These are phyloP conservation scores for Hydrophis major DNA, from an alignment of 2,797 vertebrate species.

Conservation along the genomic window DNA sequence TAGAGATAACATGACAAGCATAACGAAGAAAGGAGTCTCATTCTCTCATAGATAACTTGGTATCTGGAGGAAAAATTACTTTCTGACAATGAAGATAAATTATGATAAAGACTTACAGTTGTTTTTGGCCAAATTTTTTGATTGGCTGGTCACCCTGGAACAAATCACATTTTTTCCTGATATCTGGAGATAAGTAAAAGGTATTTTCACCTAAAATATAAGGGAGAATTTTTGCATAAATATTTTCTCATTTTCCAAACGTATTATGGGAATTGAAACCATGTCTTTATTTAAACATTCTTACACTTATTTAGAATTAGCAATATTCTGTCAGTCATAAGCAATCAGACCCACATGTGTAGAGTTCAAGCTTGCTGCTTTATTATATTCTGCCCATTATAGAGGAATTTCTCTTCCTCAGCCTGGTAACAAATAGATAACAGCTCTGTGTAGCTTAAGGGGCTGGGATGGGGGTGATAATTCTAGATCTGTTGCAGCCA, in stretches of 20 bases:
- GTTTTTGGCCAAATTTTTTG: slow-evolving; percentile 68
- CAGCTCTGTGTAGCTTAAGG: background rate
- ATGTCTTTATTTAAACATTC: background rate
- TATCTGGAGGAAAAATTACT: background rate
- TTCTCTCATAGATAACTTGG: background rate
- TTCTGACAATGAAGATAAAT: background rate
- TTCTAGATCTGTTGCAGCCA: background rate
- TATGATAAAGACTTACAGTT: slow-evolving; percentile 73
- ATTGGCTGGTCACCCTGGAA: slow-evolving; percentile 84
- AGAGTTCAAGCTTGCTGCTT: background rate
- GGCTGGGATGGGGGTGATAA: background rate
- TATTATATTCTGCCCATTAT: background rate
- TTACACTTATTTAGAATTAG: background rate
- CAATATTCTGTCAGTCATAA: background rate
- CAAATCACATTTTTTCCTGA: slow-evolving; percentile 84
- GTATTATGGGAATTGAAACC: background rate
- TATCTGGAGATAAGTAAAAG: slow-evolving; percentile 85
- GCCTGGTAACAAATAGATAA: background rate
- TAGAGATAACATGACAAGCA: background rate
- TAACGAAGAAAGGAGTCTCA: background rate
- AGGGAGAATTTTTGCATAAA: background rate
- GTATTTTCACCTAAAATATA: slow-evolving; percentile 81
- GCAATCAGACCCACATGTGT: background rate
- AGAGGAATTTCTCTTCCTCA: background rate
- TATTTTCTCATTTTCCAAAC: background rate